A percentile compares a stretch with the other conserved stretches of the same genome.
These are phyloP conservation scores for Falco rusticolus DNA, from an alignment of 2,797 vertebrate species.

Conservation along the genomic window DNA sequence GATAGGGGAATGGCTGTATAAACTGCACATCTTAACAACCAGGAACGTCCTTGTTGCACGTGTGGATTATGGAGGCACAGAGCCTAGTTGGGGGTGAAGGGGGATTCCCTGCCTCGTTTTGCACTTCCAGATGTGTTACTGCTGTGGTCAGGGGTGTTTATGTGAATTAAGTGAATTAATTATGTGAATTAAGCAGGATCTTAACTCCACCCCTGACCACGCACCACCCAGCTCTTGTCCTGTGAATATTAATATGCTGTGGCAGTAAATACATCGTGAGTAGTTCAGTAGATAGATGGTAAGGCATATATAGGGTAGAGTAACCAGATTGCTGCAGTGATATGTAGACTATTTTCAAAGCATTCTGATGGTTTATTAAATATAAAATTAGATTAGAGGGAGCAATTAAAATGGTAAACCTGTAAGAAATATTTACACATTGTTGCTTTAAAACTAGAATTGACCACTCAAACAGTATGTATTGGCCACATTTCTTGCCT, in stretches of 20 bases:
- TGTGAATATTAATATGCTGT: not conserved
- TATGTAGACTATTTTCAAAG: not conserved
- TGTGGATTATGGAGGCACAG: not conserved
- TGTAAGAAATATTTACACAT: not conserved
- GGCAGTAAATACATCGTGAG: not conserved
- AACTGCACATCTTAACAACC: not conserved
- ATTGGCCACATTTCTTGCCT: not conserved
- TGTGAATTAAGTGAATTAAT: not conserved
- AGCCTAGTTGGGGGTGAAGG: not conserved
- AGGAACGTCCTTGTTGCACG: not conserved
- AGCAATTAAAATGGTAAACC: conserved; percentile 46
- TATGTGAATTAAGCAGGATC: not conserved
- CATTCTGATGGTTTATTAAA: not conserved
- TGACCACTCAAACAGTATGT: not conserved
- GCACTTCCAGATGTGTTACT: not conserved
- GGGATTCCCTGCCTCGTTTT: not conserved
- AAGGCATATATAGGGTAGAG: not conserved
- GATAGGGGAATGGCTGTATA: not conserved
- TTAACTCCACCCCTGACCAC: not conserved
- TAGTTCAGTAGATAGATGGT: not conserved
- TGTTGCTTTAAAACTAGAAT: conserved; percentile 15
- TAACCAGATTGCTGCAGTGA: not conserved
- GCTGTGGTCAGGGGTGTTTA: not conserved
- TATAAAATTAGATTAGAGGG: conserved; percentile 24
- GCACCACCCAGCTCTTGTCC: not conserved